Evolutionary conservation across 2,888 invertebrate genomes (phyloP).

Genomic region (Euspilapteryx auroguttella): DNA sequence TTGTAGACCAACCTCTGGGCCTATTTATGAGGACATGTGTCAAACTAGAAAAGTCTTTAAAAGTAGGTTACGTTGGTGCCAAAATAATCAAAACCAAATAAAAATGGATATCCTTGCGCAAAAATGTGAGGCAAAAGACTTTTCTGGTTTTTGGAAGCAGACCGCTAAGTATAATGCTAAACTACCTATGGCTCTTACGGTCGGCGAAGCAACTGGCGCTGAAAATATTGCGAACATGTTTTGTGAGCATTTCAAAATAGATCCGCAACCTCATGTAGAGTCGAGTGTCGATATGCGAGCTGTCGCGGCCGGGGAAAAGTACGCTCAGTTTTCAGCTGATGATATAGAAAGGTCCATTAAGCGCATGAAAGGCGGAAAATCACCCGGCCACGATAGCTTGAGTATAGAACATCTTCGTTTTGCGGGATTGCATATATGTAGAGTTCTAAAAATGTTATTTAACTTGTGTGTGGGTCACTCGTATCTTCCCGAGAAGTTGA

Average conservation of each 20-base stretch:
- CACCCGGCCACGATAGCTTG: too few relatives aligned
- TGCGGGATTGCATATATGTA: too few relatives aligned
- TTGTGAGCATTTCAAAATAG: background rate
- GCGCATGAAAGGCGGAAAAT: too few relatives aligned
- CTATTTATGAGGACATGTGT: background rate
- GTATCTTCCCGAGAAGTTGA: too few relatives aligned
- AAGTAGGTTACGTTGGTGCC: background rate
- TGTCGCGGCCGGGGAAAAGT: too few relatives aligned
- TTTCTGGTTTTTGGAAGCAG: background rate
- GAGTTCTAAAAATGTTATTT: too few relatives aligned
- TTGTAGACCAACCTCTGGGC: background rate
- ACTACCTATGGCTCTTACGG: background rate
- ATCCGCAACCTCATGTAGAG: too few relatives aligned
- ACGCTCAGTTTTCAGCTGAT: too few relatives aligned
- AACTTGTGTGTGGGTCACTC: too few relatives aligned
- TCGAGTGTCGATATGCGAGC: too few relatives aligned
- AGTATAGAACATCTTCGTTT: too few relatives aligned
- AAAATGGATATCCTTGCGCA: background rate
- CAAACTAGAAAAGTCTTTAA: background rate
- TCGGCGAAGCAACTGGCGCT: background rate
- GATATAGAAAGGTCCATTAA: too few relatives aligned
- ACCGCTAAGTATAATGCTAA: background rate
- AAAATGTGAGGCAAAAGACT: background rate
- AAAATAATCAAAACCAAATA: background rate
- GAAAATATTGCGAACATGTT: background rate